A percentile compares a stretch with the other conserved stretches of the same genome.
These are phyloP conservation scores for Eupeodes luniger DNA, from an alignment of 2,888 invertebrate species.

Conservation along the genomic window DNA sequence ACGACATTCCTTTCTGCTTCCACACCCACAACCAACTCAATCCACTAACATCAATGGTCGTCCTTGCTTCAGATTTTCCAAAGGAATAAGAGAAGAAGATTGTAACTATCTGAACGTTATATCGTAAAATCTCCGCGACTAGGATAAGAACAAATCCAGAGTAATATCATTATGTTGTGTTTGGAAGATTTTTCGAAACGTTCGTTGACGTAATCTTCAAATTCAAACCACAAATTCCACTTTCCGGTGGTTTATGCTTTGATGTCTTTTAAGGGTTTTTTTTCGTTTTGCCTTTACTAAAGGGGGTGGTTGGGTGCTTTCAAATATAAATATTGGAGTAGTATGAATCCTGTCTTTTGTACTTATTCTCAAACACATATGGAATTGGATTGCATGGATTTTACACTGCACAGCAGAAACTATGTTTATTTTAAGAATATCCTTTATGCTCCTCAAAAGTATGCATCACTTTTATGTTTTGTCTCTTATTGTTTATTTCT, in stretches of 20 bases:
- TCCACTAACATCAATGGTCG: conserved; percentile 1
- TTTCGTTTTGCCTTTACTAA: background rate
- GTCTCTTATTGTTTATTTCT: conserved; percentile 26
- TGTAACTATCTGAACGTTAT: conserved; percentile 1
- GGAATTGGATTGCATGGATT: conserved; percentile 71
- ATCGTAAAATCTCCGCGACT: conserved; percentile 31
- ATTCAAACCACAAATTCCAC: conserved; percentile 65
- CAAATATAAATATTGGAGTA: background rate
- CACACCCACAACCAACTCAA: background rate
- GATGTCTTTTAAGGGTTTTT: conserved; percentile 46
- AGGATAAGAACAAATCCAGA: conserved; percentile 52
- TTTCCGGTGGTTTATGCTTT: conserved; percentile 60
- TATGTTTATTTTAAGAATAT: conserved; percentile 53
- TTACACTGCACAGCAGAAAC: conserved; percentile 37
- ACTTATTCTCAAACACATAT: conserved; percentile 53
- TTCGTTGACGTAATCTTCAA: conserved; percentile 65
- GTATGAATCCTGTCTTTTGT: background rate
- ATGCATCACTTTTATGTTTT: conserved; percentile 65
- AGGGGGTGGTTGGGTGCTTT: background rate
- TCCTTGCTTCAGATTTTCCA: conserved; percentile 5
- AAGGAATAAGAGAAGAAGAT: conserved; percentile 40
- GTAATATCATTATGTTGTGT: conserved; percentile 46
- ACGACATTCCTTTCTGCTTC: background rate
- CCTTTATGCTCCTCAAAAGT: conserved; percentile 41
- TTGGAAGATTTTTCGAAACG: conserved; percentile 50